Evolutionary conservation across 1,140 invertebrate genomes (phyloP), one percentile per base, ranked within the genome.

Genomic region (Drosophila watanabei): DNA sequence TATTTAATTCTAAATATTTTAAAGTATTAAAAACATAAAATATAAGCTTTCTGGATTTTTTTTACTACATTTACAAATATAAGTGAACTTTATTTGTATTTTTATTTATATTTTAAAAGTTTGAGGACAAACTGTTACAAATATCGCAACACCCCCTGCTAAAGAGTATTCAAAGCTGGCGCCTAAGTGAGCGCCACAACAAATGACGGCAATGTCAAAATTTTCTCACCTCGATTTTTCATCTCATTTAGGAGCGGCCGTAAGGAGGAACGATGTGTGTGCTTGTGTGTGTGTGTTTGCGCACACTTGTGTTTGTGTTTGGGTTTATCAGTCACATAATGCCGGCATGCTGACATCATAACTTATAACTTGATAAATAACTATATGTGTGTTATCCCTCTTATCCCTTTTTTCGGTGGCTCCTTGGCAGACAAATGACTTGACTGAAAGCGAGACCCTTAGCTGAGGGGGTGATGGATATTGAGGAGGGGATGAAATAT

Each of bases 291-390:
- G 48, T 60, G 30, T 66, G 59, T 64, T 30, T 66, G 28, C 61
- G 39, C 56, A 46, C 18, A 48, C 45, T 60, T 73, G 68, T 73
- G 70, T 60, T 72, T 73, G 70, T 41, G 70, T 73, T 73, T 61
- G 66, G 71, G 64, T 75, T 90, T 90, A 91, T 90, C 86, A 90
- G 86, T 91, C 87, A 82, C 86, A 90, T 87, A 90, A 87, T 82
- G 86, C 79, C 75, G 35, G 69, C 79, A 80, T 82, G 86, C 86
- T 90, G 86, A 91, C 86, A 90, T 91, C 86, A 90, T 90, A 90
- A 90, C 86, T 90, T 90, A 90, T 90, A 90, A 71, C 82, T 87
- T 90, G 86, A 90, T 90, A 90, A 90, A 90, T 90, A 90, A 91
- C 86, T 86, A 80, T 82, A 79, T 76, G 64, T 76, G 64, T 81